Evolutionary conservation across 1,140 invertebrate species (phyloP).

Genomic region (Dolichoris vasculosae): DNA sequence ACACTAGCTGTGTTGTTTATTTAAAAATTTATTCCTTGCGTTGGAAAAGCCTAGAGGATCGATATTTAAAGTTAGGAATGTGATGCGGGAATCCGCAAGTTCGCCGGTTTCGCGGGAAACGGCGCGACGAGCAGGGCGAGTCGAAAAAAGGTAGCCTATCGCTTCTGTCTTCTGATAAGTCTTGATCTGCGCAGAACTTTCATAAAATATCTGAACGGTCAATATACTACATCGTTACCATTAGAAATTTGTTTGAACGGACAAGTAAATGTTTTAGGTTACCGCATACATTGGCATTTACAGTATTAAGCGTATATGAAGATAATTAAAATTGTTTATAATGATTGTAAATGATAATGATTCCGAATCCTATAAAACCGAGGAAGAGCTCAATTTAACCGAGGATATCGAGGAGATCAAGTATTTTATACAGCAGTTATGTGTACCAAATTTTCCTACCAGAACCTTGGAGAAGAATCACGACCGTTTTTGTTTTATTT

Average conservation of each 20-base stretch:
- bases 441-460: constrained; percentile 56
- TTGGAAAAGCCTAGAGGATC: neutral
- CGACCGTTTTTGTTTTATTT: constrained; percentile 76
- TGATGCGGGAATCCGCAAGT: neutral
- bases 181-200: neutral
- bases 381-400: constrained; percentile 65
- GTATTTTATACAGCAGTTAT: constrained; percentile 59
- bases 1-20: too few species aligned
- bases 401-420: neutral
- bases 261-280: constrained; percentile 18
- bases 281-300: neutral
- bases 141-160: neutral
- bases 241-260: constrained; percentile 22
- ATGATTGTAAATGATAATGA: constrained; percentile 66
- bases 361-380: constrained; percentile 61
- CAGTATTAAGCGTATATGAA: constrained; percentile 11
- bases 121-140: neutral
- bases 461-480: constrained; percentile 67
- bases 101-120: neutral
- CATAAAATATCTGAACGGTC: constrained; percentile 6
- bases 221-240: neutral
- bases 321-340: constrained; percentile 48
- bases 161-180: neutral
- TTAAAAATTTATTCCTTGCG: too few species aligned
- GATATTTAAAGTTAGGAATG: neutral